These are phyloP conservation scores for Corvus moneduloides DNA, from an alignment of 2,113 vertebrate genomes.

Conservation along the genomic window DNA sequence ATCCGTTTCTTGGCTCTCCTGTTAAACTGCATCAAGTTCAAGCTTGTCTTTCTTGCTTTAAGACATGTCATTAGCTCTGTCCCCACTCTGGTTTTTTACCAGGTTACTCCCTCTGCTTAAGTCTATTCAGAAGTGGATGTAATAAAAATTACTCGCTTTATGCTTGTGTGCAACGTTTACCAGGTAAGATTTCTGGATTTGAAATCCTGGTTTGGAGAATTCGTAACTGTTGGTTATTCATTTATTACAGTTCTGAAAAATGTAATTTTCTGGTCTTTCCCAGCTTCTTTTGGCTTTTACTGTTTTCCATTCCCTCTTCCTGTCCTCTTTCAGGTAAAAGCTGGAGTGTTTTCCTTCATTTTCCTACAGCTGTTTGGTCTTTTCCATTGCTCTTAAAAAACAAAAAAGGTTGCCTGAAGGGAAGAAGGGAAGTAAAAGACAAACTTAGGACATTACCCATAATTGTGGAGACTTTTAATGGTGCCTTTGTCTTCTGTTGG, in stretches of 20 bases:
- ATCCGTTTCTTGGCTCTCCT: constrained; percentile 37
- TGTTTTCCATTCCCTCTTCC: not conserved
- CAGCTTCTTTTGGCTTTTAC: not conserved
- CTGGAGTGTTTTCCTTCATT: not conserved
- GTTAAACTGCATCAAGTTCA: constrained; percentile 43
- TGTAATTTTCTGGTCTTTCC: not conserved
- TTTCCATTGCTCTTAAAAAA: not conserved
- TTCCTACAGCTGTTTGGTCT: not conserved
- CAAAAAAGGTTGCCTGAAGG: not conserved
- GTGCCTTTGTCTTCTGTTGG: not conserved
- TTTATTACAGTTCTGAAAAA: not conserved
- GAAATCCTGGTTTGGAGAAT: not conserved
- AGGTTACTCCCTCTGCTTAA: constrained; percentile 21
- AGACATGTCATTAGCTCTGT: constrained; percentile 39
- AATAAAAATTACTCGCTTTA: not conserved
- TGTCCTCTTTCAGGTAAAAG: not conserved
- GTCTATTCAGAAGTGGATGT: not conserved
- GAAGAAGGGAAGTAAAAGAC: not conserved
- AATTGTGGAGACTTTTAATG: not conserved
- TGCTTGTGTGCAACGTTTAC: not conserved
- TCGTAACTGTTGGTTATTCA: not conserved
- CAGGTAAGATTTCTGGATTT: not conserved
- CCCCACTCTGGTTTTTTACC: constrained; percentile 8
- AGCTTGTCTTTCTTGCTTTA: constrained; percentile 38
- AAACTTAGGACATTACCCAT: not conserved